Evolutionary conservation across 2,113 vertebrate species (phyloP), one percentile per base, ranked within the genome.

Genomic region (Pelobates fuscus): DNA sequence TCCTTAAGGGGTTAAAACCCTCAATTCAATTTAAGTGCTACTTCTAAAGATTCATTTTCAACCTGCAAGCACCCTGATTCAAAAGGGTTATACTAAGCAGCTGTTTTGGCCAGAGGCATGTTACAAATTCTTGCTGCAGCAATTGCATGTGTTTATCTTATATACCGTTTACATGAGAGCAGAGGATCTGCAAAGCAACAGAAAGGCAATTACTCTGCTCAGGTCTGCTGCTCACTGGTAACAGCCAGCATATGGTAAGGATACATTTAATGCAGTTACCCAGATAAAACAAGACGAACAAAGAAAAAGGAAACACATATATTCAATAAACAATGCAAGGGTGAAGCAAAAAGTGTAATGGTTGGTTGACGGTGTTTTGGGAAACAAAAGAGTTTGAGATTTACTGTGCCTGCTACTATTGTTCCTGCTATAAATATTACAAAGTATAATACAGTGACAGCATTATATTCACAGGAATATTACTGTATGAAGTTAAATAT

Each of bases 1-100:
- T n/a, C n/a, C n/a, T 32, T 30, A 27, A 25, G 26, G 0, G 25
- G 11, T 29, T 60, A 60, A 26, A 25, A 17, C 58, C 24, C 58
- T 60, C 29, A n/a, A 20, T 32, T 62, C 60, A n/a, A 62, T 62
- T 62, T 62, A 62, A 32, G 60, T 62, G n/a, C 25, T 18, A 60
- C 58, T 60, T 29, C 25, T 60, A 60, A 60, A 60, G 60, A 62
- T 62, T 8, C n/a, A 62, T 62, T 62, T 18, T 20, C 6, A n/a
- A 18, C 20, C 32, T 37, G 2, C 27, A 62, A 62, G 10, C 6
- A 62, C 8, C 25, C 30, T 11, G 20, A 8, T 30, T 62, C 26
- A 32, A 17, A 37, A n/a, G 17, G 29, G 30, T 27, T 20, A 62
- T 29, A 6, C 27, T 11, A 25, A 62, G 60, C 60, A 62, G 29